A percentile compares a stretch with the other conserved stretches of the same genome.
phyloP scores from a whole-genome alignment of 2,797 vertebrate genomes.

The Buceros bicornis region DNA sequence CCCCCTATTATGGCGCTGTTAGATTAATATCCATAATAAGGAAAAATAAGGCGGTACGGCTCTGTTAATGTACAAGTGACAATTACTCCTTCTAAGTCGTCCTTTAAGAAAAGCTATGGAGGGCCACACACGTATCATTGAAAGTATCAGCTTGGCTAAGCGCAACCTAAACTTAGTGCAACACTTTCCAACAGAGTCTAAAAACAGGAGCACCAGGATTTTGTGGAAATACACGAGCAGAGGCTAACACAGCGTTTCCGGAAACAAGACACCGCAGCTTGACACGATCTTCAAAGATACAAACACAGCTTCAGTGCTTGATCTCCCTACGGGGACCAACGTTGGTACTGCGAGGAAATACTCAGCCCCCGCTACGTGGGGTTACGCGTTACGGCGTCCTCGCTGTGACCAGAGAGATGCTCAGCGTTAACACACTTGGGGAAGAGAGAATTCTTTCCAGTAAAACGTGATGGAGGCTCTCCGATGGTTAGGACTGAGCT shows the following conservation, averaged over 20 bases:
- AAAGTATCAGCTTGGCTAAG: neutral
- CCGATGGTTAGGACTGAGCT: neutral
- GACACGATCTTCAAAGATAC: neutral
- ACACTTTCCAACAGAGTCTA: neutral
- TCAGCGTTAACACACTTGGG: neutral
- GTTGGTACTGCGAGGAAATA: neutral
- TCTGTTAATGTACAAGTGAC: neutral
- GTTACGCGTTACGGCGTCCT: neutral
- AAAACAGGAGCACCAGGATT: neutral
- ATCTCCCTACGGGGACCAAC: neutral
- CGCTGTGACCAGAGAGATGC: neutral
- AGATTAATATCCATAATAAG: neutral
- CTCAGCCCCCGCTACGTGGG: too few relatives aligned
- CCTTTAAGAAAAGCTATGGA: neutral
- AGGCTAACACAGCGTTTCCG: neutral
- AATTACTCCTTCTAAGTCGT: neutral
- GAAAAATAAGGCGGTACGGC: neutral
- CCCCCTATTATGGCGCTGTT: neutral
- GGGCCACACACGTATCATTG: neutral
- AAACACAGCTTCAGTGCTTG: conserved; percentile 4
- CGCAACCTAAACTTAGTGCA: conserved; percentile 27
- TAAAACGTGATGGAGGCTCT: neutral
- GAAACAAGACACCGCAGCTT: conserved; percentile 1
- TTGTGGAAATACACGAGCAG: neutral
- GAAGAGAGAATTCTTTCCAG: neutral